Base-by-base conservation (phyloP, 1,140 invertebrate genomes). In the Atta texana region DNA sequence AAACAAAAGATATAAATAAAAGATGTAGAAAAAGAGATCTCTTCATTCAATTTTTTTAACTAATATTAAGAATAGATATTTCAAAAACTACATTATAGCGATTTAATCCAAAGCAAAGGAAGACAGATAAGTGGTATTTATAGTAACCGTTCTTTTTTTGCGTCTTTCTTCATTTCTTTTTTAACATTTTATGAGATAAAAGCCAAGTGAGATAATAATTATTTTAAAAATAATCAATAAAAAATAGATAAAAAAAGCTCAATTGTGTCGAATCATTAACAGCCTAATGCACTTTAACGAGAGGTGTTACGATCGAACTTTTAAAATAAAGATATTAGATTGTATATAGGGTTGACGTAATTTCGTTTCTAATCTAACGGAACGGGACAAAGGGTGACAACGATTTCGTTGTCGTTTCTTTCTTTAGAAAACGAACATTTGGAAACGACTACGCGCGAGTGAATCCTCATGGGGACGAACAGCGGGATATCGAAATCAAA, bases 401-500 rank as follows among this genome's bases (percentile, higher is more conserved):
- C 44, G 49, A 75, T 87, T 74, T 53, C 21, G 4, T 5, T 8
- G 64, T 71, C 49, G 57, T 88, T 55, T 66, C 51, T 61, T 75
- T 71, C 84, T 18, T 3, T 28, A 69, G 18, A 44, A 51, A 75
- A 63, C 69, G 34, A 68, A 64, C 57, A 53, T 57, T 68, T 63
- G 55, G 39, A 82, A 44, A 31, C 66, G 55, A 28, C 63, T 69
- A 55, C 18, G 49, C 28, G 34, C 21, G 53, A 31, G n/a, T 59
- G 31, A 87, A 75, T 57, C 39, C 61, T 80, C 81, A 57, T 24
- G 68, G 28, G 69, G 53, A 16, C 61, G 49, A 87, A 72, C 69
- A 84, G 66, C 28, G 31, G 55, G 72, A 85, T 87, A 87, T 87
- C 86, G 86, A 85, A 85, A 87, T 87, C 81, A 76, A 87, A 87